A percentile compares a stretch with the other conserved stretches of the same genome.
Conservation (phyloP, 2,113 vertebrate species). For the Onychostruthus taczanowskii region DNA sequence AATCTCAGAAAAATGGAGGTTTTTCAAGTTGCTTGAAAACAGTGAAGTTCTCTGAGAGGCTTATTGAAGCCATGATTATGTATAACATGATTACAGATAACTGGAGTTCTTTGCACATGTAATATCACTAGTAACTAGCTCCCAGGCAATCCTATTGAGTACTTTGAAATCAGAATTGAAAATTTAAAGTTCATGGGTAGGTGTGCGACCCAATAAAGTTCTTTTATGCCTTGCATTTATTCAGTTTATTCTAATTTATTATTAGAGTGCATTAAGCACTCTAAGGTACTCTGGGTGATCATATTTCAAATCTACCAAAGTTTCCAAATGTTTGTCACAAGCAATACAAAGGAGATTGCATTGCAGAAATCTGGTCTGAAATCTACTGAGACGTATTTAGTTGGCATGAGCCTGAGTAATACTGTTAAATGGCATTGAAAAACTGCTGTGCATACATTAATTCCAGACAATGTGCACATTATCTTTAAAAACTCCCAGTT, state of each 20-base stretch:
- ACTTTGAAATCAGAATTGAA: neutral
- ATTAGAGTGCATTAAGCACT: neutral
- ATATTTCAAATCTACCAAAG: neutral
- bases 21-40: neutral
- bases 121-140: neutral
- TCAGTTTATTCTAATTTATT: neutral
- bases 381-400: neutral
- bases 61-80: neutral
- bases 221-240: neutral
- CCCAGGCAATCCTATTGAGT: neutral
- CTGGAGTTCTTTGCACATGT: neutral
- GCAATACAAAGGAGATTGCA: neutral
- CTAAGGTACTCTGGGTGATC: neutral
- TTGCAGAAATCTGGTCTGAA: neutral
- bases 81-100: neutral
- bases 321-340: neutral
- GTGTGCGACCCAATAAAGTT: neutral
- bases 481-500: conserved; percentile 1
- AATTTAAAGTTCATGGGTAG: neutral
- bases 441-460: neutral
- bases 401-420: neutral
- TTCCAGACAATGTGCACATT: conserved; percentile 22
- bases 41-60: neutral
- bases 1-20: neutral
- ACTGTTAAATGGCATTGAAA: neutral